Conservation (phyloP, 1,140 invertebrate species). For the Diorhabda carinulata region DNA sequence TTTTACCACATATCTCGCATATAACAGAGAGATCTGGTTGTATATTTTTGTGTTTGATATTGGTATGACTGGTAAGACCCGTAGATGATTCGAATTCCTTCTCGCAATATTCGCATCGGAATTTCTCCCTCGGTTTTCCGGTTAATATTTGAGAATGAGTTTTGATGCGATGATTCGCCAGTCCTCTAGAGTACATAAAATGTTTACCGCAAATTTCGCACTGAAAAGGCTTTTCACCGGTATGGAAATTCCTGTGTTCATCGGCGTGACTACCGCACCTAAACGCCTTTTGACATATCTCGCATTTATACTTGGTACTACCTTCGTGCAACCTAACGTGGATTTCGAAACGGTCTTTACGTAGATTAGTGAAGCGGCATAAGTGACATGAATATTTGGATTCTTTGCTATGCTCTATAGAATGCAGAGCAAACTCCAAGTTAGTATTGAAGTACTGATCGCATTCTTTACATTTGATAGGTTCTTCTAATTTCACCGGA, state of each 20-base stretch:
- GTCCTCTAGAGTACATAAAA: conserved; percentile 54
- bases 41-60: not conserved
- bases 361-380: not conserved
- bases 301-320: conserved; percentile 59
- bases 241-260: conserved; percentile 49
- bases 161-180: not conserved
- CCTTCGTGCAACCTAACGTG: not conserved
- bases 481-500: not conserved
- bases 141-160: conserved; percentile 14
- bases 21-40: conserved; percentile 45
- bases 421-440: not conserved
- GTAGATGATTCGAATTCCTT: conserved; percentile 34
- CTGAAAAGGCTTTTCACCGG: conserved; percentile 56
- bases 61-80: conserved; percentile 6
- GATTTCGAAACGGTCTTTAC: not conserved
- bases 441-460: not conserved
- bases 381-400: not conserved
- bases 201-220: conserved; percentile 62
- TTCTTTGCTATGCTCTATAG: not conserved
- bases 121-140: conserved; percentile 17
- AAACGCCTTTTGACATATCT: conserved; percentile 61
- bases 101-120: conserved; percentile 38
- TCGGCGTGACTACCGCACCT: conserved; percentile 17
- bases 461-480: not conserved
- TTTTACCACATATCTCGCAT: conserved; percentile 45